Evolutionary conservation across 2,113 vertebrate species (phyloP), one percentile per base, ranked within the genome.

Genomic region (Apistogramma diplotaenia): DNA sequence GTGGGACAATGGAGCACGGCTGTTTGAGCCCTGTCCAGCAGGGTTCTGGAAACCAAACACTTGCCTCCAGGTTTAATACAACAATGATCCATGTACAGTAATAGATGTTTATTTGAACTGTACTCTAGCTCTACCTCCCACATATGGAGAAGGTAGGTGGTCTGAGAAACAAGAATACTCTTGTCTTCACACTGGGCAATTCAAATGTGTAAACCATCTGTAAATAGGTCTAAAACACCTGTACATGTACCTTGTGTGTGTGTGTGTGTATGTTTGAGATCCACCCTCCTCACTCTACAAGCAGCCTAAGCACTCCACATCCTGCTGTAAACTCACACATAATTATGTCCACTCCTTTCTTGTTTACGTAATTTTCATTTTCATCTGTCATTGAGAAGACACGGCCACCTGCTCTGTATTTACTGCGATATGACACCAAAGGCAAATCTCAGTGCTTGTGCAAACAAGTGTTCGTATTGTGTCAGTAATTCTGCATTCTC

Each of bases 71-170:
- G n/a, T 55, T 62, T 33, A 21, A 19, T 59, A 59, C 12, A 55
- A 75, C 76, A 61, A 59, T 70, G 65, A 35, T 72, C 72, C 37
- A 55, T 8, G 23, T 40, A 5, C 53, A 79, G 35, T 70, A 62
- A 81, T 55, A 76, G 57, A 49, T 74, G 56, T 90, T 86, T 87
- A 62, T 92, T 77, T 88, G 25, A 89, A 77, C 49, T 67, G 53
- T 79, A 10, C 71, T 78, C 33, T 23, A 53, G 72, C 61, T 21
- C 62, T 54, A 61, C 46, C 23, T 16, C 61, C 33, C 84, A 79
- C 74, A 74, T 79, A 74, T 23, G 53, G 57, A 76, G 58, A 67
- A 56, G 8, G 40, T 79, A 72, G 74, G 78, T 81, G 85, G 81
- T 67, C 70, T 31, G 18, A 74, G 25, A 27, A 73, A 33, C 43